phyloP scores from a whole-genome alignment of 1,140 invertebrate species.

The Penaeus chinensis region DNA sequence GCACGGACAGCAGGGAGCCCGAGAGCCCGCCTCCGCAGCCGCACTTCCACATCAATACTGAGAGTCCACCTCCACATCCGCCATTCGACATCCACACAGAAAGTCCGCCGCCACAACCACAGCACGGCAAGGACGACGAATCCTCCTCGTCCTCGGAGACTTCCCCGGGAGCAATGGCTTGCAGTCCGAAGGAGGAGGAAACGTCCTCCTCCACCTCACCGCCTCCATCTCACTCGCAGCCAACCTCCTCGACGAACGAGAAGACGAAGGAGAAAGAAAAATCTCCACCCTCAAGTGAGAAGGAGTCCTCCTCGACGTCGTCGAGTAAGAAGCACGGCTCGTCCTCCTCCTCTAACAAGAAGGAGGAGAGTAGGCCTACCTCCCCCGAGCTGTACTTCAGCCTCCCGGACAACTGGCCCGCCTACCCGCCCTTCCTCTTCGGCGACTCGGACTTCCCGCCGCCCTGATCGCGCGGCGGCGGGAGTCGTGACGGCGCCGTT shows the following conservation, averaged over 20 bases:
- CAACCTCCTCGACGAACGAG: background rate
- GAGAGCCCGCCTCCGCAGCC: conserved; percentile 2
- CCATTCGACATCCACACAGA: background rate
- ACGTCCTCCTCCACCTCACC: background rate
- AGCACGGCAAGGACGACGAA: background rate
- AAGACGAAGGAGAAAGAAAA: conserved; percentile 1
- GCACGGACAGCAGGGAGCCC: too few species aligned
- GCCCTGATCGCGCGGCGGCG: background rate
- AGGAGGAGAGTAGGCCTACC: conserved; percentile 19
- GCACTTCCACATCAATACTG: too few species aligned
- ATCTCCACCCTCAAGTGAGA: background rate
- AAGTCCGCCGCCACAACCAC: background rate
- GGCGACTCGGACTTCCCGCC: conserved; percentile 55
- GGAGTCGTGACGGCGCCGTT: too few species aligned
- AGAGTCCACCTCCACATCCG: conserved; percentile 32
- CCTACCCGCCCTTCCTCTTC: conserved; percentile 51
- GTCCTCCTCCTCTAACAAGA: too few species aligned
- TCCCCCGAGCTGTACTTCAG: conserved; percentile 45
- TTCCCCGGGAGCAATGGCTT: background rate
- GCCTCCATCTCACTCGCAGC: conserved; percentile 8
- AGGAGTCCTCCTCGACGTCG: background rate
- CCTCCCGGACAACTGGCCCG: conserved; percentile 54
- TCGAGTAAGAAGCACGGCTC: background rate
- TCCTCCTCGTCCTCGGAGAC: background rate
- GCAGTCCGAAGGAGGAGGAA: conserved; percentile 5